phyloP scores from a whole-genome alignment of 2,888 invertebrate species.

The Sycophila texana region DNA sequence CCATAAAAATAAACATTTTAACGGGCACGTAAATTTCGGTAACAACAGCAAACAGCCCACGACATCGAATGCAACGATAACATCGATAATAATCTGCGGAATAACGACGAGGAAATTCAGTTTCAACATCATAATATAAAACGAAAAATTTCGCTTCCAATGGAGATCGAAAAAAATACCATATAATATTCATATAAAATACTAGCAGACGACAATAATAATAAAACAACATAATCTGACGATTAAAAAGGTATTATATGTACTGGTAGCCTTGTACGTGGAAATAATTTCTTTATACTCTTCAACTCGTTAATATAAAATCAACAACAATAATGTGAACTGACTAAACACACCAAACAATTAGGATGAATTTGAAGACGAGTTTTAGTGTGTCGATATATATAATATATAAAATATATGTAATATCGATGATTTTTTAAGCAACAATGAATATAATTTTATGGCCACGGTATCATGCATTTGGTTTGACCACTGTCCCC shows the following conservation, averaged over 20 bases:
- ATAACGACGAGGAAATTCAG: slow-evolving; percentile 19
- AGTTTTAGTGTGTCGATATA: slow-evolving; percentile 13
- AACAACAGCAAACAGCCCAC: slow-evolving; percentile 66
- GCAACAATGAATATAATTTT: slow-evolving; percentile 20
- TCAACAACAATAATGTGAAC: not conserved
- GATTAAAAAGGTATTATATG: not conserved
- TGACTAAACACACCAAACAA: slow-evolving; percentile 38
- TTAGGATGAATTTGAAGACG: slow-evolving; percentile 17
- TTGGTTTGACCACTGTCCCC: not conserved
- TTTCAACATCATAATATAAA: slow-evolving; percentile 21
- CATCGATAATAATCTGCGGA: slow-evolving; percentile 55
- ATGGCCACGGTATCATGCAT: slow-evolving; percentile 18
- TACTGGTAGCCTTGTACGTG: not conserved
- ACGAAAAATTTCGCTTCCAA: slow-evolving; percentile 2
- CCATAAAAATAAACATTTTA: slow-evolving; percentile 37
- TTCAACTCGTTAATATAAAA: not conserved
- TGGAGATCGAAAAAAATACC: slow-evolving; percentile 23
- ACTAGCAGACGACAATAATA: slow-evolving; percentile 40
- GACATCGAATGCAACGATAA: slow-evolving; percentile 66
- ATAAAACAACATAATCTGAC: slow-evolving; percentile 22
- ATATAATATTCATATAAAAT: slow-evolving; percentile 24
- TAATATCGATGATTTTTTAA: slow-evolving; percentile 23
- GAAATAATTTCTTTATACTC: not conserved
- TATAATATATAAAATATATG: slow-evolving; percentile 4
- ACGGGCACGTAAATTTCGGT: slow-evolving; percentile 38